phyloP scores from a whole-genome alignment of 1,140 invertebrate genomes.

The Sycophila sp. region DNA sequence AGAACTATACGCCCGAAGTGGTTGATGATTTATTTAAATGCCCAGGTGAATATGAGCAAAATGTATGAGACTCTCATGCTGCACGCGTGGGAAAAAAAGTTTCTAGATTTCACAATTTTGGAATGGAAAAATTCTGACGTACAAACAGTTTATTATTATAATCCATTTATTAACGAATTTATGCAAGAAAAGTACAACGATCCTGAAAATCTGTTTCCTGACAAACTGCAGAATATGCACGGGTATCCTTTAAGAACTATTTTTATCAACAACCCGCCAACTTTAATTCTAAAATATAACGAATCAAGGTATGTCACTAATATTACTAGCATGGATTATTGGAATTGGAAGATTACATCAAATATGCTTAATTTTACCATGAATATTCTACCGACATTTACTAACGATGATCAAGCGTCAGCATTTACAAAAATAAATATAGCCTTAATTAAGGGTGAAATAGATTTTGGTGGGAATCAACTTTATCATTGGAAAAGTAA shows the following conservation, averaged over 20 bases:
- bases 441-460: neutral
- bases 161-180: slow-evolving; percentile 19
- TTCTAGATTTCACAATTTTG: slow-evolving; percentile 8
- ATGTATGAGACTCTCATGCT: too few relatives aligned
- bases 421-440: neutral
- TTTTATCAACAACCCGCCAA: neutral
- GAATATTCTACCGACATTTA: neutral
- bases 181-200: neutral
- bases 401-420: neutral
- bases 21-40: neutral
- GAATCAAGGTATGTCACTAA: neutral
- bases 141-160: slow-evolving; percentile 1
- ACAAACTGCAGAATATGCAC: slow-evolving; percentile 22
- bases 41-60: too few relatives aligned
- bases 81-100: neutral
- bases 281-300: neutral
- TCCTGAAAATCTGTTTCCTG: neutral
- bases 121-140: neutral
- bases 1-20: neutral
- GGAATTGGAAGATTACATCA: neutral
- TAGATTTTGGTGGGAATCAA: neutral
- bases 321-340: neutral
- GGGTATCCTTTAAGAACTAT: neutral
- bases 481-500: neutral
- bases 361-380: slow-evolving; percentile 23